A percentile compares a stretch with the other conserved stretches of the same genome.
These are phyloP conservation scores for Ormyrus nitidulus DNA, from an alignment of 2,888 invertebrate species.

Conservation along the genomic window DNA sequence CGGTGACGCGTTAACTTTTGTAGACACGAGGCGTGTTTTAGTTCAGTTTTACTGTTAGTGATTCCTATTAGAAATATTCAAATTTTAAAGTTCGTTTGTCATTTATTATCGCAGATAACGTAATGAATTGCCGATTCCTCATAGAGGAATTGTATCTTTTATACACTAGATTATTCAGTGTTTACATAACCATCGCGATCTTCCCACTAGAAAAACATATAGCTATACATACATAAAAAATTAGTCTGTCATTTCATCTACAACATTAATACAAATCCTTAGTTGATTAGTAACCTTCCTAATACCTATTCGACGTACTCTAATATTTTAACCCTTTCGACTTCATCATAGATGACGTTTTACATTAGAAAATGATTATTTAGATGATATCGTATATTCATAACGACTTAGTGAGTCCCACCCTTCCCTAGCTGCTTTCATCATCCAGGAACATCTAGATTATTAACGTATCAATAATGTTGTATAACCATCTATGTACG, in stretches of 20 bases:
- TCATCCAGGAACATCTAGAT: conserved; percentile 57
- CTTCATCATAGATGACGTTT: conserved; percentile 50
- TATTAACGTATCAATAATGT: conserved; percentile 55
- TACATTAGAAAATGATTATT: conserved; percentile 40
- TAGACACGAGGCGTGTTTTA: conserved; percentile 47
- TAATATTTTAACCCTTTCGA: conserved; percentile 16
- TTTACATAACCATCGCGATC: conserved; percentile 33
- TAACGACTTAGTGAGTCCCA: conserved; percentile 56
- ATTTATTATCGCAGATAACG: conserved; percentile 5
- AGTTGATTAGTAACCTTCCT: conserved; percentile 29
- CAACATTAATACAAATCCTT: conserved; percentile 3
- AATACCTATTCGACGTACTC: conserved; percentile 28
- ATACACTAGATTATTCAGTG: conserved; percentile 44
- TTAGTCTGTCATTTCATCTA: conserved; percentile 31
- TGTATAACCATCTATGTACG: conserved; percentile 56
- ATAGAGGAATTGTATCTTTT: conserved; percentile 38
- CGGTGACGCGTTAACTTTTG: conserved; percentile 13
- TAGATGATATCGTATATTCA: conserved; percentile 42
- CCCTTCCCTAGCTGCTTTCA: conserved; percentile 75
- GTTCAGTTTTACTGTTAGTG: conserved; percentile 36
- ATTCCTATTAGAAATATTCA: conserved; percentile 30
- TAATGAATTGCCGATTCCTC: conserved; percentile 25
- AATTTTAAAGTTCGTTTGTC: conserved; percentile 23
- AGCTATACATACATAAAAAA: conserved; percentile 13
- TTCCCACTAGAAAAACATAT: conserved; percentile 31